A percentile compares a stretch with the other conserved stretches of the same genome.
Evolutionary conservation across 2,113 vertebrate species (phyloP).

Genomic region (Ophiodon elongatus): DNA sequence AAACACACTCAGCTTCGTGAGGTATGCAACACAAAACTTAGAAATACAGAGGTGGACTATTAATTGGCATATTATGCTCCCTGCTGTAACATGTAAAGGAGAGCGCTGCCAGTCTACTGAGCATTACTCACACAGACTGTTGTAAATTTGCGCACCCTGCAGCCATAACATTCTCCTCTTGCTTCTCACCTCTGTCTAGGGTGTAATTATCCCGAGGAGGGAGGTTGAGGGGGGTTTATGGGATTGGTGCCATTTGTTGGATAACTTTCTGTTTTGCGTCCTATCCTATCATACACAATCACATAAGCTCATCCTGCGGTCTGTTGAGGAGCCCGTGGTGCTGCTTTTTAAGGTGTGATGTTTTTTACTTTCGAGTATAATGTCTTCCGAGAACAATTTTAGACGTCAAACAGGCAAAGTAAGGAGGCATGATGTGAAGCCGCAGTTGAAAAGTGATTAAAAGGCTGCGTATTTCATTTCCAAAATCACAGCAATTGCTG

Average conservation of each 20-base stretch:
- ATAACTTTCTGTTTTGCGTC: slow-evolving; percentile 45
- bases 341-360: slow-evolving; percentile 8
- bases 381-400: neutral
- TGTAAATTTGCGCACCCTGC: slow-evolving; percentile 63
- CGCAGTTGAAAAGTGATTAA: slow-evolving; percentile 49
- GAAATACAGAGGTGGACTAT: slow-evolving; percentile 28
- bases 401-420: neutral
- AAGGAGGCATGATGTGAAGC: slow-evolving; percentile 10
- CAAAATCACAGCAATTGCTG: slow-evolving; percentile 69
- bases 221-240: slow-evolving; percentile 18
- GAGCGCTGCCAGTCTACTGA: slow-evolving; percentile 36
- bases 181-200: slow-evolving; percentile 59
- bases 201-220: slow-evolving; percentile 65
- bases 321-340: neutral
- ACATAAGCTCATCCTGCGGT: slow-evolving; percentile 9
- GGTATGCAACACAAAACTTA: slow-evolving; percentile 2
- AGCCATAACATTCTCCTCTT: slow-evolving; percentile 66
- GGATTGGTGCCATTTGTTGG: slow-evolving; percentile 71
- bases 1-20: neutral
- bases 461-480: slow-evolving; percentile 59
- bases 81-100: slow-evolving; percentile 50
- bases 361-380: slow-evolving; percentile 9
- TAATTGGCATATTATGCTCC: slow-evolving; percentile 17
- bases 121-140: slow-evolving; percentile 49
- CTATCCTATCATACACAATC: slow-evolving; percentile 29